A percentile compares a stretch with the other conserved stretches of the same genome.
These are phyloP conservation scores for Montipora foliosa DNA, from an alignment of 64 coral and sea anemone genomes.

Conservation along the genomic window DNA sequence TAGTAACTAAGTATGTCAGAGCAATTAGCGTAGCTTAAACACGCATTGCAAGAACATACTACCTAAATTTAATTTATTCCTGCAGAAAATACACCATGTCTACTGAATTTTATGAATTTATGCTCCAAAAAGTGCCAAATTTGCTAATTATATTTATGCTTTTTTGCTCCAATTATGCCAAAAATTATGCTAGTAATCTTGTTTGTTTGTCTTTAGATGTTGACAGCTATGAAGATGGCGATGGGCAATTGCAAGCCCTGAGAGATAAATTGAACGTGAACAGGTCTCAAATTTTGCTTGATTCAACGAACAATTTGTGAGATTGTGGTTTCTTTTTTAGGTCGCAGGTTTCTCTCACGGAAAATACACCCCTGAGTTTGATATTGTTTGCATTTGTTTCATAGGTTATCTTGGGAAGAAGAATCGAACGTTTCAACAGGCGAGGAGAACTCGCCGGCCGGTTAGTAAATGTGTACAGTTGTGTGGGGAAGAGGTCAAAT, in stretches of 20 bases:
- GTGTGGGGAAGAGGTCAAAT: not conserved
- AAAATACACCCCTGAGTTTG: no score
- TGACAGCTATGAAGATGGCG: conserved; percentile 98
- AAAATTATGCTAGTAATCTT: not conserved
- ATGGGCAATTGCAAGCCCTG: conserved; percentile 75
- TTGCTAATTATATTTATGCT: no score
- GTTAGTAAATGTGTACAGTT: conserved; percentile 21
- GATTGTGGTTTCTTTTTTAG: no score
- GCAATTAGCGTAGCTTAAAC: no score
- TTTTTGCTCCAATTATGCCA: no score
- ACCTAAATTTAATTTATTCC: no score
- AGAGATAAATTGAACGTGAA: conserved; percentile 80
- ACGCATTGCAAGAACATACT: no score
- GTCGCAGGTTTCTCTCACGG: not conserved
- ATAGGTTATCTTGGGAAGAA: conserved; percentile 97
- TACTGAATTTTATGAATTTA: no score
- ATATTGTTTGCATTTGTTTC: not conserved
- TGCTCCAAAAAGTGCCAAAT: no score
- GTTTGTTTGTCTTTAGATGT: conserved; percentile 78
- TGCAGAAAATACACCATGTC: no score
- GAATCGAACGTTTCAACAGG: conserved; percentile 95
- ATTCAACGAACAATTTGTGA: not conserved
- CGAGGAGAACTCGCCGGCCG: conserved; percentile 87
- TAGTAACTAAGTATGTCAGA: no score
- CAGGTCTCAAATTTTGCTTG: conserved; percentile 61